phyloP scores from a whole-genome alignment of 2,888 invertebrate species.

The Drosophila ochracea region DNA sequence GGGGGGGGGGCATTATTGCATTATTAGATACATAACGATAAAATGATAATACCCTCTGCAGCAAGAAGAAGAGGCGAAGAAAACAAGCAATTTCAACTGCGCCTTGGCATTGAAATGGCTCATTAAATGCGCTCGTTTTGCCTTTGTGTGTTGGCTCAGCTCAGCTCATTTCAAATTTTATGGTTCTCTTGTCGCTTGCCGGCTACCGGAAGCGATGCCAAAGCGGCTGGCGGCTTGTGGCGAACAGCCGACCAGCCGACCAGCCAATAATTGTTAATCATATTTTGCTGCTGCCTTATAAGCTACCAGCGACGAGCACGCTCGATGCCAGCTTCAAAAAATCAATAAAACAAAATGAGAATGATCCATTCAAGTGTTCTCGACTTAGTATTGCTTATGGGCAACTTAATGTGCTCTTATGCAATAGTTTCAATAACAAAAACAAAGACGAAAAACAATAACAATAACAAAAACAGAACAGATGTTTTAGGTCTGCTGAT shows the following conservation, averaged over 20 bases:
- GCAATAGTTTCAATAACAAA: not conserved
- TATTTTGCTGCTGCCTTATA: constrained; percentile 31
- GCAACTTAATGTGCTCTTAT: not conserved
- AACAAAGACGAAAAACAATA: not conserved
- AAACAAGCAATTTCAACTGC: constrained; percentile 19
- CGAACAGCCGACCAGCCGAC: constrained; percentile 21
- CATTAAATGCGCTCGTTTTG: constrained; percentile 51
- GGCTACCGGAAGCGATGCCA: constrained; percentile 40
- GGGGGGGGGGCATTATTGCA: too few species aligned
- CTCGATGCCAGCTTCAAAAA: constrained; percentile 42
- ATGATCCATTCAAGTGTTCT: not conserved
- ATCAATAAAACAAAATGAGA: constrained; percentile 40
- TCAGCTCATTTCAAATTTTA: constrained; percentile 57
- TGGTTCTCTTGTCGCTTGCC: constrained; percentile 47
- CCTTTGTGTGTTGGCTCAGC: constrained; percentile 48
- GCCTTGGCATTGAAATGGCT: constrained; percentile 62
- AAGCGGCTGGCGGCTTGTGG: constrained; percentile 3
- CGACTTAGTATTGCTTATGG: not conserved
- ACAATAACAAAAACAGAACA: not conserved
- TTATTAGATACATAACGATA: not conserved
- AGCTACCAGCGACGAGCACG: constrained; percentile 3
- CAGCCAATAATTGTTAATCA: constrained; percentile 59
- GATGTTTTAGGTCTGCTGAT: not conserved
- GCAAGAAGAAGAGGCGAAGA: not conserved
- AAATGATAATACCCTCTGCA: not conserved